Base-by-base conservation (phyloP, 1,140 invertebrate species). In the Orchesella cincta region DNA sequence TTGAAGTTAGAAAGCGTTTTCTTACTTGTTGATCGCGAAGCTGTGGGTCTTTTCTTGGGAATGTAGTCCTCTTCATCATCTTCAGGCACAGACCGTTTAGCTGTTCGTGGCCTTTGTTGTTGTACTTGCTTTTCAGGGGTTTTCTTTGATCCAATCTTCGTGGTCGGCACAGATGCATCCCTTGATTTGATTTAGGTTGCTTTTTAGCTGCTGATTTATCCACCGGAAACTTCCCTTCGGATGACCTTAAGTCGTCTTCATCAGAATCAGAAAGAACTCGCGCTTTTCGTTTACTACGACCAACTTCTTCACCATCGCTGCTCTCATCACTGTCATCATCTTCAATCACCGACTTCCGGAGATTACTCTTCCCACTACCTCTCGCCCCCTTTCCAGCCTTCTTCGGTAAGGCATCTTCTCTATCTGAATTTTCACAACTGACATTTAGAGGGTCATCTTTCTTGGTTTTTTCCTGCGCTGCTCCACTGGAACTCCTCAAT, bases 1-100 rank as follows among this genome's bases (percentile, higher is more conserved):
- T 81, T 81, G n/a, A 46, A 79, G 76, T 52, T 28, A 46, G 75
- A 34, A 35, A 80, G 77, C 78, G 83, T 31, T 79, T 64, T 57
- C 57, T 82, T 76, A 83, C 83, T 74, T 78, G 78, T 83, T 78
- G 78, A 83, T 84, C 82, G 76, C 71, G 35, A 70, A 80, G 76
- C 73, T 83, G 78, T 35, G 85, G 84, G 51, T 84, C 75, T 29
- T 70, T 5, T 23, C 23, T 20, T 74, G 18, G 2, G 73, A 31
- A 73, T 16, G 23, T 54, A 74, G 23, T 57, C 35, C 23, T 76
- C 35, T 18, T 70, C 35, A 67, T 71, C 57, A 39, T 72, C 75
- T 62, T 81, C 75, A 29, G 67, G 8, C n/a, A 67, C 31, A 31
- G 62, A 14, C 70, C 39, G 74, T 77, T 57, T 73, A 62, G 74